Evolutionary conservation across 1,140 invertebrate genomes (phyloP).

Genomic region (Marisa cornuarietis): DNA sequence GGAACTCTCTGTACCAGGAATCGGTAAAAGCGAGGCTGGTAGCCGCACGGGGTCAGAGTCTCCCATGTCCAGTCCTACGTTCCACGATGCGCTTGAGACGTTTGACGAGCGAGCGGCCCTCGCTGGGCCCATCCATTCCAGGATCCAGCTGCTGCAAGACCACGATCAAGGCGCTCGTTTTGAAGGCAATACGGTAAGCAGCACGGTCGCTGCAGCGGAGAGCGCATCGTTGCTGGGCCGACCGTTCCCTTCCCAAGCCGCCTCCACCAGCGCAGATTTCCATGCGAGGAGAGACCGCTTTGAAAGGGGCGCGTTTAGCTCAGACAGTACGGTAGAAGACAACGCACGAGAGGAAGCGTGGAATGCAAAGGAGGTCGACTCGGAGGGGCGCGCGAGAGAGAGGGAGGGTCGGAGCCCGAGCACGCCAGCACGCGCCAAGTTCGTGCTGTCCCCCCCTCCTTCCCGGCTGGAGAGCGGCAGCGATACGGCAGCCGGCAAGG

Average conservation of each 20-base stretch:
- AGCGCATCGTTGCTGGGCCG: too few relatives aligned
- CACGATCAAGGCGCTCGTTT: neutral
- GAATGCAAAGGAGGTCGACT: conserved; percentile 9
- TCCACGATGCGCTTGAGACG: too few relatives aligned
- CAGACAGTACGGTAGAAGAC: neutral
- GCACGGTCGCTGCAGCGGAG: neutral
- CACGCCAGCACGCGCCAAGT: neutral
- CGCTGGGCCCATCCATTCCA: too few relatives aligned
- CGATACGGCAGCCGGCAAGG: neutral
- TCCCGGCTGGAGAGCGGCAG: neutral
- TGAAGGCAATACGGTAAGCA: conserved; percentile 9
- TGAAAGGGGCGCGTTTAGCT: neutral
- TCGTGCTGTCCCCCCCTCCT: neutral
- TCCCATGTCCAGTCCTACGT: too few relatives aligned
- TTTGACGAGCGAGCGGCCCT: too few relatives aligned
- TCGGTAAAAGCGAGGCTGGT: too few relatives aligned
- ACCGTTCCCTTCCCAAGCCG: neutral
- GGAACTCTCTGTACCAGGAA: neutral
- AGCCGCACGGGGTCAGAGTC: too few relatives aligned
- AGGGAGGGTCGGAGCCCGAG: neutral
- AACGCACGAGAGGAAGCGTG: neutral
- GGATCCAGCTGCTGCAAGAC: too few relatives aligned
- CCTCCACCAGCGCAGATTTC: neutral
- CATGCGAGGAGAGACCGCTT: neutral
- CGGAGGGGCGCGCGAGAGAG: neutral